Conservation (phyloP, 1,140 invertebrate species). For the Dendrolimus punctatus region DNA sequence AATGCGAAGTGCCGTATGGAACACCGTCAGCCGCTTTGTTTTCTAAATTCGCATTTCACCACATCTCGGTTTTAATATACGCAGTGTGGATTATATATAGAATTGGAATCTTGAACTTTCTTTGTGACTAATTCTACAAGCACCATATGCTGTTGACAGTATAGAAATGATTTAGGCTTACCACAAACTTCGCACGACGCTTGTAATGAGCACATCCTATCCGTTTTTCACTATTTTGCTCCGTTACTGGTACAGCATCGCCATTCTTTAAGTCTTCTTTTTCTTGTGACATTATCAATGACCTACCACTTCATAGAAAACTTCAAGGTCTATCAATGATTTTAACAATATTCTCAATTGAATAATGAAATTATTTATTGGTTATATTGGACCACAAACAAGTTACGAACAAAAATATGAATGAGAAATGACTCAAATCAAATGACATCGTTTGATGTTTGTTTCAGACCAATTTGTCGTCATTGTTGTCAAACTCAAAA, state of each 20-base stretch:
- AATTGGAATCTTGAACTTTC: conserved; percentile 6
- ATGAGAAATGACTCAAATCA: conserved; percentile 8
- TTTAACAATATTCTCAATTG: neutral
- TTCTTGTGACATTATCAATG: conserved; percentile 35
- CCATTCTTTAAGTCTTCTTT: conserved; percentile 31
- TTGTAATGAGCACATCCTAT: conserved; percentile 85
- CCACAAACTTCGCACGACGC: conserved; percentile 86
- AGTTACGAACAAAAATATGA: too few species aligned
- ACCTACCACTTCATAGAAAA: neutral
- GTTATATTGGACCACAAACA: too few species aligned
- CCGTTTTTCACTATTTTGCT: conserved; percentile 57
- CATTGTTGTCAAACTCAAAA: too few species aligned
- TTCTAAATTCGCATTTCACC: conserved; percentile 36
- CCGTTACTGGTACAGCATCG: conserved; percentile 22
- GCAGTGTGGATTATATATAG: conserved; percentile 50
- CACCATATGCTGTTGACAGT: neutral
- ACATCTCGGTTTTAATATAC: conserved; percentile 28
- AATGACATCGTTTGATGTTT: conserved; percentile 2
- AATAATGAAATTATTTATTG: neutral
- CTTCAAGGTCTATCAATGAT: neutral
- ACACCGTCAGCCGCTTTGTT: conserved; percentile 53
- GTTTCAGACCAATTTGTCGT: too few species aligned
- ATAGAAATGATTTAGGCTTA: conserved; percentile 61
- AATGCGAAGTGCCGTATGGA: conserved; percentile 13
- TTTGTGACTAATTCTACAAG: neutral